Evolutionary conservation across 2,797 vertebrate genomes (phyloP), one percentile per base, ranked within the genome.

Genomic region (Linurgus olivaceus): DNA sequence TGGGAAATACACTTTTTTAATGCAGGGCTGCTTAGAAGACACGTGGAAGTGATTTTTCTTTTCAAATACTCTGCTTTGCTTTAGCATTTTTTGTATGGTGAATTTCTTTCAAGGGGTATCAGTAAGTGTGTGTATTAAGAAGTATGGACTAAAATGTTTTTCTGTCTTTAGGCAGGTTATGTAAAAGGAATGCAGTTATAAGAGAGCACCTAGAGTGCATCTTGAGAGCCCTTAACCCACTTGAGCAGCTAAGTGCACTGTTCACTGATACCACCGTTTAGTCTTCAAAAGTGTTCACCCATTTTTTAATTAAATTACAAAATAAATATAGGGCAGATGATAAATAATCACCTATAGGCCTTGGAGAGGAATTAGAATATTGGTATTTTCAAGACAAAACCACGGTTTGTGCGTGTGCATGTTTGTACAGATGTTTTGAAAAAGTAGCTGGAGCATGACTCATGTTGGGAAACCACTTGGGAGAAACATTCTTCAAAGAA

Each of bases 211-310:
- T 96, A 91, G 78, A 91, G 93, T 95, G 93, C 86, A 86, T 97
- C 94, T 97, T 95, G 96, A 97, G 96, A 90, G 70, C 67, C 62
- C 93, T 96, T 96, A 92, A 91, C 77, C 45, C 86, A 86, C 96
- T 94, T 96, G 88, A 92, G 77, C 89, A 88, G 68, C 66, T 76
- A 67, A 96, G 70, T 25, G 51, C 63, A 57, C 65, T 95, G 68
- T 78, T 97, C 81, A 76, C 55, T 85, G 76, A 91, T 94, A 66
- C 5, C n/a, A 24, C 57, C 3, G 4, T 86, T 95, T 76, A 76
- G 63, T 85, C 40, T 85, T 92, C 47, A 67, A 54, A 90, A 78
- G 61, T 62, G 29, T 90, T 87, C 89, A 92, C n/a, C 21, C 18
- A 62, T 86, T 95, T 91, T 44, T 86, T 80, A 88, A 93, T 96